Evolutionary conservation across 2,797 vertebrate species (phyloP), one percentile per base, ranked within the genome.

Genomic region (Coendou prehensilis): DNA sequence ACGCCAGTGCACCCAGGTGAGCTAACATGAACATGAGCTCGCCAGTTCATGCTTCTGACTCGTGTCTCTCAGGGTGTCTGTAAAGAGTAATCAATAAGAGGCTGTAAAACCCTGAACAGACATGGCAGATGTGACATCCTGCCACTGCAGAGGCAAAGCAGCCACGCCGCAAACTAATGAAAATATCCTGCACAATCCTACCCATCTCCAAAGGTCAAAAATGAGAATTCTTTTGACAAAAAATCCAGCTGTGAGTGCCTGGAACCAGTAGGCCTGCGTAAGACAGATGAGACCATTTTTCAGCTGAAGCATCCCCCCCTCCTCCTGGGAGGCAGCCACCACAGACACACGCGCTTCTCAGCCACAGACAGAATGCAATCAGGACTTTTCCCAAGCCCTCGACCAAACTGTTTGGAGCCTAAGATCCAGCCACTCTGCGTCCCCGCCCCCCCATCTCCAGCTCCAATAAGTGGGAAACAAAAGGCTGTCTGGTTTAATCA

Each of bases 221-320:
- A 75, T 50, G 85, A 93, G 23, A 67, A 22, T 78, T 86, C 83
- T 88, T 54, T 86, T 64, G 45, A 96, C 33, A 95, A 95, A 96
- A 28, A 93, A n/a, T 50, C 22, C 94, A 63, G 76, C 94, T 96
- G 94, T 69, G 47, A 97, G 83, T 75, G 85, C 94, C 45, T 85
- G 71, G 47, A 78, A 92, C 90, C 93, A 56, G 96, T 83, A 97
- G 80, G n/a, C 26, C 71, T 92, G 89, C 88, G 95, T 82, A 4
- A 97, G 90, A 98, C 84, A 37, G 91, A 95, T 61, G 54, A 89
- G 81, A 85, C 20, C 88, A 87, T 96, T 94, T 97, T 98, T 97
- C 95, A 78, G 78, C 86, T 61, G 37, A 47, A 97, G 88, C 85
- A 47, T 13, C n/a, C 52, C 37, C 92, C 93, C 64, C 30, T 50